Conservation (phyloP, 2,888 invertebrate genomes). For the Noctua pronuba region DNA sequence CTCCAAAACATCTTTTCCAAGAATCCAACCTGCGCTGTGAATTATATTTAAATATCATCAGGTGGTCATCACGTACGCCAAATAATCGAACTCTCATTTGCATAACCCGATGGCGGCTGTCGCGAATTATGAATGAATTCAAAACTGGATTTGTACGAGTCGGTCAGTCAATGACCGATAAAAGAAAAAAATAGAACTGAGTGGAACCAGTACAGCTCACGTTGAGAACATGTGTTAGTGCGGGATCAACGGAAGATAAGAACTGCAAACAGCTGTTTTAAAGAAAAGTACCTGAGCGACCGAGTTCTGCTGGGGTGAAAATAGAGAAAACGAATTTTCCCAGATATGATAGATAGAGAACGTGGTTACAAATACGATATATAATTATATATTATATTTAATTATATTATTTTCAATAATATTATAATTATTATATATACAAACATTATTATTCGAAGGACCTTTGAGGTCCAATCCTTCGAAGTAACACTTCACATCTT, state of each 20-base stretch:
- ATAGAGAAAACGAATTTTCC: no score
- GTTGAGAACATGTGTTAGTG: background rate
- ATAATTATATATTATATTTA: no score
- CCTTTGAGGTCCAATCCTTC: no score
- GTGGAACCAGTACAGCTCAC: background rate
- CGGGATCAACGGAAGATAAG: background rate
- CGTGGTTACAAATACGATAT: no score
- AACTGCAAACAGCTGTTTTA: background rate
- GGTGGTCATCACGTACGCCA: background rate
- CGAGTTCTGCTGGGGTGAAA: no score
- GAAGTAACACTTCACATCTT: no score
- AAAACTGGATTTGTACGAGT: constrained; percentile 25
- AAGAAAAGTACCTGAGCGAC: background rate
- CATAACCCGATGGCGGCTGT: constrained; percentile 21
- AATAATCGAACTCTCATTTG: constrained; percentile 11
- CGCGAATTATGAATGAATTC: constrained; percentile 19
- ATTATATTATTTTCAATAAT: no score
- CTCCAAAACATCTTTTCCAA: background rate
- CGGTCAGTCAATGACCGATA: constrained; percentile 15
- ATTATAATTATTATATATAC: no score
- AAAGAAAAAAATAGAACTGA: background rate
- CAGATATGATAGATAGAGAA: no score
- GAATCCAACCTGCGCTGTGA: constrained; percentile 4
- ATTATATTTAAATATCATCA: constrained; percentile 14
- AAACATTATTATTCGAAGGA: no score